These are phyloP conservation scores for Pseudopodoces humilis DNA, from an alignment of 2,113 vertebrate species.

Conservation along the genomic window DNA sequence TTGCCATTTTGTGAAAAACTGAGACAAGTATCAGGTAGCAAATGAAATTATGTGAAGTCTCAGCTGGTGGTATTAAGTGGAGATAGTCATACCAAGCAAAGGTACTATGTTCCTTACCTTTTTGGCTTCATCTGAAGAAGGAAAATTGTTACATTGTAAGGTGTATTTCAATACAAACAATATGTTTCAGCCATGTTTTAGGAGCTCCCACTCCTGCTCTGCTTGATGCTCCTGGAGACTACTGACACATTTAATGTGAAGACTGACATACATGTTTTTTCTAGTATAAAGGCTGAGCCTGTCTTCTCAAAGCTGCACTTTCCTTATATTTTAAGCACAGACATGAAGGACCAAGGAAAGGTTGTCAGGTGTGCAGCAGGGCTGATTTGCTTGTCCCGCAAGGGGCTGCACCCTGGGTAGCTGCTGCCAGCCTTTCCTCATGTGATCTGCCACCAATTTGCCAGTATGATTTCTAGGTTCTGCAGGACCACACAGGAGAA, in stretches of 20 bases:
- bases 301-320: background rate
- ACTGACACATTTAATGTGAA: background rate
- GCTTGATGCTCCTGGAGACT: background rate
- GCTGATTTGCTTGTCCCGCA: background rate
- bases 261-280: background rate
- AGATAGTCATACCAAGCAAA: background rate
- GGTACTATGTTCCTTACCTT: background rate
- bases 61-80: background rate
- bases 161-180: background rate
- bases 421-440: background rate
- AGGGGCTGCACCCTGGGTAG: background rate
- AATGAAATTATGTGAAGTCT: background rate
- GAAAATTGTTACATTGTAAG: background rate
- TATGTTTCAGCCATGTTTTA: background rate
- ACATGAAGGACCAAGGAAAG: background rate
- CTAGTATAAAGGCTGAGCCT: background rate
- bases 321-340: background rate
- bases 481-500: background rate
- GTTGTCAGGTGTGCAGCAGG: background rate
- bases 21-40: background rate
- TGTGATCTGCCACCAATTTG: background rate
- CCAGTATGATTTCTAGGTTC: background rate
- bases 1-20: background rate
- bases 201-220: background rate
- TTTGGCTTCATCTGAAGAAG: background rate